Conservation (phyloP, 2,797 vertebrate genomes). For the Cichlasoma orientale region DNA sequence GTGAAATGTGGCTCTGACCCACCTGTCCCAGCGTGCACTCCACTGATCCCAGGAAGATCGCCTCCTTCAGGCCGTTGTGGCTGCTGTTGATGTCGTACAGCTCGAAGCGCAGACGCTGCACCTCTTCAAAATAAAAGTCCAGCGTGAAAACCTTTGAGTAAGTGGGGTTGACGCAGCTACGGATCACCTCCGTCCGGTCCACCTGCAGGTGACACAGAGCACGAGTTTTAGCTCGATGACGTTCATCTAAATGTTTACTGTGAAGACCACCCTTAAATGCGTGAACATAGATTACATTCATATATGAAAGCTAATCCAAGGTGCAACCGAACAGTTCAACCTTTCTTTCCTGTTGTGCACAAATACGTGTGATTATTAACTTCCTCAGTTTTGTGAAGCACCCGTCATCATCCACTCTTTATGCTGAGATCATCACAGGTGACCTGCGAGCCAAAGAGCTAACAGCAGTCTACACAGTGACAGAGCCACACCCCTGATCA, state of each 20-base stretch:
- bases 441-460: neutral
- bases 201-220: conserved; percentile 78
- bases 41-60: conserved; percentile 91
- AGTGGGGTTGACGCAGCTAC: conserved; percentile 91
- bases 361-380: neutral
- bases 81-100: conserved; percentile 92
- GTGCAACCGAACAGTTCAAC: no score
- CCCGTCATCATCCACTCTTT: neutral
- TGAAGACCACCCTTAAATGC: no score
- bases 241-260: accelerated
- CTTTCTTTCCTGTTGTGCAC: neutral
- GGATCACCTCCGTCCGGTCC: conserved; percentile 94
- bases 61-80: conserved; percentile 90
- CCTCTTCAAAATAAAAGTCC: conserved; percentile 97
- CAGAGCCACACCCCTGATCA: neutral
- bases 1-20: neutral
- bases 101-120: conserved; percentile 92
- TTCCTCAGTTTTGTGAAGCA: neutral
- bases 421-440: no score
- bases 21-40: conserved; percentile 96
- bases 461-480: neutral
- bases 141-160: conserved; percentile 96
- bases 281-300: accelerated
- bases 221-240: neutral
- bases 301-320: neutral